Conservation (phyloP, 1,140 invertebrate genomes). For the Hermetia illucens region DNA sequence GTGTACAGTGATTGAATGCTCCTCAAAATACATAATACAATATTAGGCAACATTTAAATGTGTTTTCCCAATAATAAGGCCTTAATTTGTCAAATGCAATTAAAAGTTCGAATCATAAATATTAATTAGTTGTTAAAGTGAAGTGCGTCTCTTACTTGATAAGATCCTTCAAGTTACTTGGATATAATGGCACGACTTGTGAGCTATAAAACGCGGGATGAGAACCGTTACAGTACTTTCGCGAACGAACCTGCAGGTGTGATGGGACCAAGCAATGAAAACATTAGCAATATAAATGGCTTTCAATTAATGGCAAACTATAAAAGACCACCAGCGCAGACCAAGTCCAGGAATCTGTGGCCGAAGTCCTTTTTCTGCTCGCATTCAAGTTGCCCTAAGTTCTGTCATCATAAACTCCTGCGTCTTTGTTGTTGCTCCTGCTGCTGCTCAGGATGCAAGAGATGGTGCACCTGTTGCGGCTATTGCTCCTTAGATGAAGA, state of each 20-base stretch:
- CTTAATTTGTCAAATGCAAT: too few relatives aligned
- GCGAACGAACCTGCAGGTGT: too few relatives aligned
- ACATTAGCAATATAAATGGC: background rate
- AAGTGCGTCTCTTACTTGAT: too few relatives aligned
- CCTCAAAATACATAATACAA: too few relatives aligned
- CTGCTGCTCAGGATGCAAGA: slow-evolving; percentile 4
- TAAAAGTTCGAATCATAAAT: background rate
- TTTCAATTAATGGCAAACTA: too few relatives aligned
- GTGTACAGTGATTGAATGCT: too few relatives aligned
- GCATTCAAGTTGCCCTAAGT: background rate
- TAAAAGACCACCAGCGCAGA: too few relatives aligned
- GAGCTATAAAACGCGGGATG: slow-evolving; percentile 15
- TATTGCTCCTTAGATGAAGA: slow-evolving; percentile 6
- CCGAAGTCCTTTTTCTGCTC: background rate
- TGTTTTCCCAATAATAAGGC: too few relatives aligned
- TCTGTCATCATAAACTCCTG: background rate
- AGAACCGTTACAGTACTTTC: slow-evolving; percentile 9
- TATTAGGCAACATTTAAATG: too few relatives aligned
- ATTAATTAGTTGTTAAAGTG: background rate
- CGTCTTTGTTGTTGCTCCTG: background rate
- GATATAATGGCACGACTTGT: slow-evolving; percentile 17
- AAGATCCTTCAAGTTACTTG: too few relatives aligned
- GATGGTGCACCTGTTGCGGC: slow-evolving; percentile 12
- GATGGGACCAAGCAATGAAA: background rate
- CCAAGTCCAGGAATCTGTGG: too few relatives aligned